Evolutionary conservation across 2,113 vertebrate genomes (phyloP), one percentile per base, ranked within the genome.

Genomic region (Pollachius pollachius): DNA sequence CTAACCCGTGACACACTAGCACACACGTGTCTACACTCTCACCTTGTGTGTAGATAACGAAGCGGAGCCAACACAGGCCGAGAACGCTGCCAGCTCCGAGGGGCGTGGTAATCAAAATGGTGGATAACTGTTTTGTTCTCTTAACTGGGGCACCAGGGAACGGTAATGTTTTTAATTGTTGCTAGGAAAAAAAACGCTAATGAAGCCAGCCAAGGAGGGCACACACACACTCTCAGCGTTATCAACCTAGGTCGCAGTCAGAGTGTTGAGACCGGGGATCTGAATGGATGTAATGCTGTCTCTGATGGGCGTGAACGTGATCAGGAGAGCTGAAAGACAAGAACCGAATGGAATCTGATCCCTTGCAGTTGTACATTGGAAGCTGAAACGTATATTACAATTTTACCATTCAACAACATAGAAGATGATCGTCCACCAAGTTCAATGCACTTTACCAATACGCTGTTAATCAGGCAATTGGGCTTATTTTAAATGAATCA

Each of bases 91-190:
- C 61, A 70, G 75, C 79, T 64, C 60, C 76, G 66, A 77, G 75
- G 68, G 1, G 52, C 63, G 57, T 78, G 72, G 71, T 74, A 30
- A 75, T 74, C 64, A 80, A 79, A 85, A 81, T 68, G 21, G 69
- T 66, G 68, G 34, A 78, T 78, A 74, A 76, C 72, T 74, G 63
- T 85, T 81, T 81, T 5, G 72, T 80, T 85, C 78, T 73, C 64
- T 78, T 67, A 75, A 70, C 59, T 73, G 21, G 66, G 72, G 71
- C 86, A 78, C 62, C 64, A n/a, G 76, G 76, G 72, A 81, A 62
- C 56, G 23, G 54, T 70, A 74, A 71, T 71, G 63, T 67, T 59
- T 69, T 19, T 81, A 80, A 87, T 86, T 78, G 86, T 70, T 79
- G 59, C 70, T 63, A 74, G 69, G 62, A 70, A 77, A 23, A 23